Conservation (phyloP, 2,888 invertebrate species). For the Chydorus sphaericus region DNA sequence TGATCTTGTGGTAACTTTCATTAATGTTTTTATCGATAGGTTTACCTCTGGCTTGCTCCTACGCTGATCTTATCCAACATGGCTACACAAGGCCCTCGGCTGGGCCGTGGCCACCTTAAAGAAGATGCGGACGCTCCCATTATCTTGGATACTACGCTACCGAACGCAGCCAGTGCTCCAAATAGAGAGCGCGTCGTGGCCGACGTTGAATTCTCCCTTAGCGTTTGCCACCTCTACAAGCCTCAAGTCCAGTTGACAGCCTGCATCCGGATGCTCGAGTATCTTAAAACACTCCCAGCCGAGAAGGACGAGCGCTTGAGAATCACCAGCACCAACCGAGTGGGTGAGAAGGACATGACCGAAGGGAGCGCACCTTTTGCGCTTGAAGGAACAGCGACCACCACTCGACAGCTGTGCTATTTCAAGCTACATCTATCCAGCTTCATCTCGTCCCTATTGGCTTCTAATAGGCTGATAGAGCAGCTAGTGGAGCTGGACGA, state of each 20-base stretch:
- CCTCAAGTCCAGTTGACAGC: constrained; percentile 45
- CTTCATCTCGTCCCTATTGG: constrained; percentile 52
- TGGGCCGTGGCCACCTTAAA: constrained; percentile 36
- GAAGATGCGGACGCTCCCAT: too few relatives aligned
- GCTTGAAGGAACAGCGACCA: constrained; percentile 41
- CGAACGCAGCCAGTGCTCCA: neutral
- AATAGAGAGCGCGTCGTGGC: constrained; percentile 14
- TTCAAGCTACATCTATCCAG: constrained; percentile 66
- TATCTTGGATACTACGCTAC: neutral
- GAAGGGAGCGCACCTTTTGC: constrained; percentile 39
- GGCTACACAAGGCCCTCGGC: constrained; percentile 27
- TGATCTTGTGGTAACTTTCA: too few relatives aligned
- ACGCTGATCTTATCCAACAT: constrained; percentile 31
- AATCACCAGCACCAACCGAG: neutral
- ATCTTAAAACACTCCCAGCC: constrained; percentile 48
- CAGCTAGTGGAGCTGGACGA: constrained; percentile 40
- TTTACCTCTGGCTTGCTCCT: constrained; percentile 32
- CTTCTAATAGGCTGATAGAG: constrained; percentile 50
- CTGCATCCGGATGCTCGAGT: constrained; percentile 48
- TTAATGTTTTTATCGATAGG: constrained; percentile 27
- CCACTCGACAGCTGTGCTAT: constrained; percentile 61
- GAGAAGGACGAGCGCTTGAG: constrained; percentile 30
- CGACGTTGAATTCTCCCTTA: constrained; percentile 34
- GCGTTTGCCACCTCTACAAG: constrained; percentile 48
- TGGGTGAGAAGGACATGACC: constrained; percentile 5